A percentile compares a stretch with the other conserved stretches of the same genome.
phyloP scores from a whole-genome alignment of 1,140 invertebrate genomes.

The Cyrtorhinus lividipennis region DNA sequence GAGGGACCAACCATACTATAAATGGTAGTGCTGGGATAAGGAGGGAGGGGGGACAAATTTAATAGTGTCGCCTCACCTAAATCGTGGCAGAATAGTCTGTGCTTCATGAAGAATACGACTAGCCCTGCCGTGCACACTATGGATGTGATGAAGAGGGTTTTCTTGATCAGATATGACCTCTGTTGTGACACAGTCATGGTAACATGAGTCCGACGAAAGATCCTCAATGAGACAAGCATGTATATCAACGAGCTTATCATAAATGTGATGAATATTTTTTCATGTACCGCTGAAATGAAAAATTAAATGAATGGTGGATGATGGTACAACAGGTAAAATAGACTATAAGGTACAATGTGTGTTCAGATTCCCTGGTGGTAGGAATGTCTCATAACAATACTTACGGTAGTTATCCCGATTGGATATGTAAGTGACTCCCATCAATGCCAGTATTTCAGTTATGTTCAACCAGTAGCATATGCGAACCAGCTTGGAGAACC shows the following conservation, averaged over 20 bases:
- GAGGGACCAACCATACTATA: too few species aligned
- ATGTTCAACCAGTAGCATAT: constrained; percentile 73
- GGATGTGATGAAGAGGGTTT: constrained; percentile 57
- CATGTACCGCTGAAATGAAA: constrained; percentile 60
- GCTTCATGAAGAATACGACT: constrained; percentile 71
- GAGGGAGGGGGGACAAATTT: too few species aligned
- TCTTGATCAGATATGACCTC: constrained; percentile 48
- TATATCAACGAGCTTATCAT: constrained; percentile 75
- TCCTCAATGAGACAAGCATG: constrained; percentile 55
- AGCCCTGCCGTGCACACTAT: constrained; percentile 63
- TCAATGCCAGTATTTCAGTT: constrained; percentile 64
- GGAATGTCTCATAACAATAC: too few species aligned
- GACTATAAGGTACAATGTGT: too few species aligned
- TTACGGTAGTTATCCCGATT: constrained; percentile 90
- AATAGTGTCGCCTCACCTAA: too few species aligned
- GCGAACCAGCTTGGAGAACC: constrained; percentile 38
- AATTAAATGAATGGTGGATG: constrained; percentile 14
- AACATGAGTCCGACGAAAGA: constrained; percentile 31
- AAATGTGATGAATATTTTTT: constrained; percentile 83
- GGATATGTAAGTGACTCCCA: constrained; percentile 81
- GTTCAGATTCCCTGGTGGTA: too few species aligned
- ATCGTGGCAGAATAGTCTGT: constrained; percentile 72
- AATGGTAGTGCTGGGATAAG: too few species aligned
- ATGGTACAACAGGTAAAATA: constrained; percentile 13
- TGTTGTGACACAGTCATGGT: constrained; percentile 29